Conservation (phyloP, 2,113 vertebrate species). For the Nannospalax galili region DNA sequence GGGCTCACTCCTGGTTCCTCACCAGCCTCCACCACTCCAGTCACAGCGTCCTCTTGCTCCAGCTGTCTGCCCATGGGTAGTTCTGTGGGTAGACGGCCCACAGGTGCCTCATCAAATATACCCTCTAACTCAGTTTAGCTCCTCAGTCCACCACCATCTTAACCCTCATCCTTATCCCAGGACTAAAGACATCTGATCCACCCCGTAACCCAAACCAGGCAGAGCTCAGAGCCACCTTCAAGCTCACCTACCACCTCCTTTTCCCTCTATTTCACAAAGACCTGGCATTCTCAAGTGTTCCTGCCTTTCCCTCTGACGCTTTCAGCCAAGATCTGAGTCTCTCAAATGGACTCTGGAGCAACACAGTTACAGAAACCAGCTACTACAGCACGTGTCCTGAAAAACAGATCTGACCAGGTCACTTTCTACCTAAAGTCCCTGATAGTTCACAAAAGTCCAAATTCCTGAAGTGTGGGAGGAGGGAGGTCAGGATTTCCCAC, state of each 20-base stretch:
- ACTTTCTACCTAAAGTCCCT: not conserved
- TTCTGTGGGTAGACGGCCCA: not conserved
- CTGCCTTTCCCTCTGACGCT: not conserved
- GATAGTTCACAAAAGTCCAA: not conserved
- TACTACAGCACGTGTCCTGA: not conserved
- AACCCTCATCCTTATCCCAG: not conserved
- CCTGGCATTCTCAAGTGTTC: not conserved
- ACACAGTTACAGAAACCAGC: not conserved
- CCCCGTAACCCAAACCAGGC: not conserved
- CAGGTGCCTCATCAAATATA: not conserved
- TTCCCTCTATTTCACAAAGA: not conserved
- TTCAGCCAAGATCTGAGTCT: not conserved
- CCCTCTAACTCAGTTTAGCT: not conserved
- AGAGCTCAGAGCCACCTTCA: not conserved
- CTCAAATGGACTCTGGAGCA: not conserved
- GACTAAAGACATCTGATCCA: not conserved
- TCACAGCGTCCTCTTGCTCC: not conserved
- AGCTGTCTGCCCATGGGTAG: not conserved
- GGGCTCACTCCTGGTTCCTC: accelerated
- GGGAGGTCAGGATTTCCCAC: not conserved
- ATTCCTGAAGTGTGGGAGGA: not conserved
- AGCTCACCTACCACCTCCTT: not conserved
- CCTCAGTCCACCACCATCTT: not conserved
- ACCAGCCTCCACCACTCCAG: not conserved
- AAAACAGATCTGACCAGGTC: conserved; percentile 1